Evolutionary conservation across 2,113 vertebrate species (phyloP), one percentile per base, ranked within the genome.

Genomic region (Grammatotria lemairii): DNA sequence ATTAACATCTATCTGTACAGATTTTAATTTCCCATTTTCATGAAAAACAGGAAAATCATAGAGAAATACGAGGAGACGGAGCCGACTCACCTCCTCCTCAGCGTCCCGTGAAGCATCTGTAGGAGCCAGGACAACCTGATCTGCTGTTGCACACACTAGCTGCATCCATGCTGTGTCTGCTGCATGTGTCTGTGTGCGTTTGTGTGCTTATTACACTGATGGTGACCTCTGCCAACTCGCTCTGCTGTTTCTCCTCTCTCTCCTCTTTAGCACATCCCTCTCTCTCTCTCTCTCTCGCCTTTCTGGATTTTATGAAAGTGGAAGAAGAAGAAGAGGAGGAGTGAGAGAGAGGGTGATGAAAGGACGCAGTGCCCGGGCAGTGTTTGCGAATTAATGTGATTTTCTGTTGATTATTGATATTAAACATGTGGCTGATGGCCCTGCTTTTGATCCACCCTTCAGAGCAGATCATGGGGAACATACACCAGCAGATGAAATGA

Each of bases 101-200:
- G 75, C 47, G 68, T 92, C 91, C 83, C 13, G 38, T 38, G 85
- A 88, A 88, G 85, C 85, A 86, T 90, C 91, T 91, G 92, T 33
- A 75, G 73, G 85, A 88, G 75, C 65, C 86, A 8, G 82, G 55
- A 93, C 82, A 91, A 92, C 90, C 87, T 89, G 91, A 92, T 91
- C 92, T 87, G 80, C 90, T 90, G 88, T 55, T 89, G 80, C 65
- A 82, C 35, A 84, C 84, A 85, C 33, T 8, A 17, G 73, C 88
- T 7, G 84, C 85, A 63, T 85, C 92, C 91, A 89, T 91, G 91
- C 91, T 94, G 94, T 13, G 90, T 81, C 53, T 83, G 31, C 68
- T 47, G 68, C 53, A 17, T 84, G 73, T 83, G 70, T 84, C 84
- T 82, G 57, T 79, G 73, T 65, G 82, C 81, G 60, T 57, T 60